Base-by-base conservation (phyloP, 2,888 invertebrate genomes). In the Limulus polyphemus region DNA sequence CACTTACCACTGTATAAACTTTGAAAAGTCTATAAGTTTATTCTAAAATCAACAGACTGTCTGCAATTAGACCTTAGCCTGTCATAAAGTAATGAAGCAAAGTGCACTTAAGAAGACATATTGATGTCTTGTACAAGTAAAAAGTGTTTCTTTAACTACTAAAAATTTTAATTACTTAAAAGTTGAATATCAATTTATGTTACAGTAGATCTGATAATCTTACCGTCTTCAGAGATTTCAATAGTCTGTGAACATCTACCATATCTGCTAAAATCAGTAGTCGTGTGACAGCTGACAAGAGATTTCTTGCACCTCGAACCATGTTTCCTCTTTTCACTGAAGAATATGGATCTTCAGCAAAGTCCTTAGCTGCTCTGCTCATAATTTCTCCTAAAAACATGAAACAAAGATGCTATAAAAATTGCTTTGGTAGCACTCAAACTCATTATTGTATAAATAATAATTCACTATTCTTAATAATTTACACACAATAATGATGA, bases 321-420 rank as follows among this genome's bases (percentile, higher is more conserved):
- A 98, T 97, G 71, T 88, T 88, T 0, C 89, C 88, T 57, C 98
- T 83, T 74, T 94, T 94, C 12, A 89, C 78, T 0, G 93, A 91
- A n/a, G 93, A 93, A 76, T 95, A 97, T 0, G 98, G 97, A 80
- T 97, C 94, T 74, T 91, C 90, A 0, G 95, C 93, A 80, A 98
- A 98, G 78, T 97, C 95, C 56, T 93, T 83, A 0, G 93, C 91
- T 0, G 91, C 87, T 67, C 86, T 81, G 64, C 87, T 85, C 92
- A 94, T 94, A 0, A 86, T 84, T 64, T 85, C 87, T 1, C 90
- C 89, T 88, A 73, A 32, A 32, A 32, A 7, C 32, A 32, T 11
- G 71, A 68, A 60, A 57, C 51, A 50, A 32, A 32, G n/a, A n/a
- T n/a, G n/a, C n/a, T n/a, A n/a, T n/a, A n/a, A 32, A 32, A 0